These are phyloP conservation scores for Synergus itoensis DNA, from an alignment of 2,888 invertebrate species.

Conservation along the genomic window DNA sequence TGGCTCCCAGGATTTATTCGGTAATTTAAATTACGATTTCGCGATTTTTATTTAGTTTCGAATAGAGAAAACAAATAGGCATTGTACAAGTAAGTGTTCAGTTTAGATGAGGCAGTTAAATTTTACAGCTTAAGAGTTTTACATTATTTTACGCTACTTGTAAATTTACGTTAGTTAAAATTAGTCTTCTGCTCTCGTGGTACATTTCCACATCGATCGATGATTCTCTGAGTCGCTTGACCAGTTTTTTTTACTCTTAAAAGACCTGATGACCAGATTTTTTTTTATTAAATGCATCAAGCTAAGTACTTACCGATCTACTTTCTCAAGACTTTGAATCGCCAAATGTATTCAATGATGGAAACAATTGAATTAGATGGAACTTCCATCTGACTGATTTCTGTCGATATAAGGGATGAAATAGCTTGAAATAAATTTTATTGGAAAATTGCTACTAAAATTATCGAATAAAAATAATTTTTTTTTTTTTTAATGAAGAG, in stretches of 20 bases:
- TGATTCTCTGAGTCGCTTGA: not conserved
- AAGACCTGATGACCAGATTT: not conserved
- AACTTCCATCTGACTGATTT: not conserved
- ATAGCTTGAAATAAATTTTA: not conserved
- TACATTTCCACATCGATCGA: slow-evolving; percentile 10
- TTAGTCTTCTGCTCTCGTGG: slow-evolving; percentile 4
- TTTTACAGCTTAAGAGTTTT: slow-evolving; percentile 9
- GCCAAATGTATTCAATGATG: slow-evolving; percentile 29
- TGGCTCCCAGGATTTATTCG: not conserved
- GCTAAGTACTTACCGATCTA: slow-evolving; percentile 30
- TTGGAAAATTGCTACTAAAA: not conserved
- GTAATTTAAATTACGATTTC: slow-evolving; percentile 12
- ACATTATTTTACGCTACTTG: slow-evolving; percentile 16
- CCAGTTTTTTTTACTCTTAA: not conserved
- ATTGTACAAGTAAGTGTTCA: not conserved
- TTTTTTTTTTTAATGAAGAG: not conserved
- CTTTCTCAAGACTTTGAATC: slow-evolving; percentile 24
- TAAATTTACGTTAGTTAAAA: slow-evolving; percentile 19
- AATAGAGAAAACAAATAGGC: slow-evolving; percentile 17
- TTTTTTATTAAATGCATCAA: slow-evolving; percentile 9
- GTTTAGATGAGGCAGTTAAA: slow-evolving; percentile 3
- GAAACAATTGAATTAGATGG: not conserved
- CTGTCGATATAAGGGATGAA: not conserved
- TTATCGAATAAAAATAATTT: not conserved
- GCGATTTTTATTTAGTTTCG: slow-evolving; percentile 22